Conservation (phyloP, 2,888 invertebrate species). For the Leptothorax acervorum region DNA sequence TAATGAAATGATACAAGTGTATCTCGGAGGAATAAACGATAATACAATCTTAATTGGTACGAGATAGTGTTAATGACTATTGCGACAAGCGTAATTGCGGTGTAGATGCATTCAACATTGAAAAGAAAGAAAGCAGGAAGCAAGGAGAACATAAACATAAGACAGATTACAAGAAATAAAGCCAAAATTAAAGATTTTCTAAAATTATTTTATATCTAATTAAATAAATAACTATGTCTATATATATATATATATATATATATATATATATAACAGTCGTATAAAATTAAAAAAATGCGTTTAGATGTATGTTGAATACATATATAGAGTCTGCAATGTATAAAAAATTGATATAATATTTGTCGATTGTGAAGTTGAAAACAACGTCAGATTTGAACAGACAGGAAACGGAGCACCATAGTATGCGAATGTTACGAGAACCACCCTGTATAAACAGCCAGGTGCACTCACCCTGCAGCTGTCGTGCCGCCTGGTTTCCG, state of each 20-base stretch:
- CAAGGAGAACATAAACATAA: background rate
- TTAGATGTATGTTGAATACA: background rate
- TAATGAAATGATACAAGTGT: background rate
- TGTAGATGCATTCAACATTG: background rate
- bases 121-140: background rate
- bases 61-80: conserved; percentile 14
- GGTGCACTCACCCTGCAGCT: conserved; percentile 70
- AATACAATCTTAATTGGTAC: conserved; percentile 31
- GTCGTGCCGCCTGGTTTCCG: conserved; percentile 65
- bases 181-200: background rate
- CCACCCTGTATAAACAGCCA: conserved; percentile 60
- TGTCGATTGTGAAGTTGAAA: background rate
- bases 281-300: background rate
- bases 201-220: background rate
- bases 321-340: background rate
- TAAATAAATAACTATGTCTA: background rate
- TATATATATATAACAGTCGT: too few relatives aligned
- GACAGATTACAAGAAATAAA: background rate
- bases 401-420: background rate
- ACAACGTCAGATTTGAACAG: background rate
- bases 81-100: conserved; percentile 10
- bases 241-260: too few relatives aligned
- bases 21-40: conserved; percentile 5
- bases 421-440: conserved; percentile 7
- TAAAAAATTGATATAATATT: conserved; percentile 11